Conservation (phyloP, 2,113 vertebrate genomes). For the Probosciger aterrimus region DNA sequence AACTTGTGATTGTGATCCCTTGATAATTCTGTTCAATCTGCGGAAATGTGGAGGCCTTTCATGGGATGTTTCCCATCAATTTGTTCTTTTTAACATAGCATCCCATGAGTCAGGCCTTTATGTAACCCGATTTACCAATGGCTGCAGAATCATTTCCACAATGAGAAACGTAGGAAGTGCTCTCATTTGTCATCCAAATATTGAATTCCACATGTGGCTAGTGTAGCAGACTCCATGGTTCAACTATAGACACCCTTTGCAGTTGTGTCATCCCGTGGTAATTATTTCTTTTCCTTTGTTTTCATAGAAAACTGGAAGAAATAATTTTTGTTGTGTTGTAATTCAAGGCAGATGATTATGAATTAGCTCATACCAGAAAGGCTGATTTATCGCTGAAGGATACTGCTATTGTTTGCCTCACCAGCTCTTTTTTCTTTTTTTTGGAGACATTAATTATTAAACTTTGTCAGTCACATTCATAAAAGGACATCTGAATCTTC, state of each 20-base stretch:
- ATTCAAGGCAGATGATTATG: slow-evolving; percentile 21
- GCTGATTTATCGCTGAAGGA: slow-evolving; percentile 19
- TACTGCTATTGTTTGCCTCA: not conserved
- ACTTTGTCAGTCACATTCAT: not conserved
- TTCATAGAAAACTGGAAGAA: not conserved
- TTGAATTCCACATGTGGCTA: not conserved
- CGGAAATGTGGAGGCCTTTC: not conserved
- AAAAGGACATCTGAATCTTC: slow-evolving; percentile 17
- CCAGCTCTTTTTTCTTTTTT: not conserved
- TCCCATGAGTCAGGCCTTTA: not conserved
- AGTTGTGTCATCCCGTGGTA: not conserved
- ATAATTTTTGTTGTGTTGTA: not conserved
- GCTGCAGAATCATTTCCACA: not conserved
- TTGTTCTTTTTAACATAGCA: not conserved
- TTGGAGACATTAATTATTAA: slow-evolving; percentile 1
- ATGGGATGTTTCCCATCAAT: not conserved
- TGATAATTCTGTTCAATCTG: not conserved
- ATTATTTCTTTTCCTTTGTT: slow-evolving; percentile 18
- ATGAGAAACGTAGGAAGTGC: not conserved
- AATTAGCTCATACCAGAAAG: not conserved
- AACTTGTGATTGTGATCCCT: not conserved
- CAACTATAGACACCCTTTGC: not conserved
- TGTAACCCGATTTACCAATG: not conserved
- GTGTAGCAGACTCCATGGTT: not conserved
- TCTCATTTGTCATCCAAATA: slow-evolving; percentile 28